phyloP scores from a whole-genome alignment of 1,140 invertebrate genomes.

The Argopecten irradians region DNA sequence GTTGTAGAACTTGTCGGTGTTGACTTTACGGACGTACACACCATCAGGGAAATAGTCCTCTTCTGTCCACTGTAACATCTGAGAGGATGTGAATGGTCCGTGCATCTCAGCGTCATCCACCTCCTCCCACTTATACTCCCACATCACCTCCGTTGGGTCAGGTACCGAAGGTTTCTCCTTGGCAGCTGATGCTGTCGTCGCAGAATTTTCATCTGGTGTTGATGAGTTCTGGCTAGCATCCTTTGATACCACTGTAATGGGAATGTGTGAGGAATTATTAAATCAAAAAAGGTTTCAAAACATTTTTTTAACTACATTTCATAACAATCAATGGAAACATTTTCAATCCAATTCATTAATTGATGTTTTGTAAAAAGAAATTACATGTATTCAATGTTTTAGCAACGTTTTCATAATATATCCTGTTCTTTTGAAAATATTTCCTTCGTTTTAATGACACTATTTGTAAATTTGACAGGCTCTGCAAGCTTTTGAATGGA shows the following conservation, averaged over 20 bases:
- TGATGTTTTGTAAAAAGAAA: too few species aligned
- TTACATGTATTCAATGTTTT: too few species aligned
- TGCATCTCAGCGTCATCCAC: constrained; percentile 86
- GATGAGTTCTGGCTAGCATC: background rate
- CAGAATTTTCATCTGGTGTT: background rate
- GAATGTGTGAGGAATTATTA: background rate
- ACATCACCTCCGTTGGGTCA: constrained; percentile 80
- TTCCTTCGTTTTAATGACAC: too few species aligned
- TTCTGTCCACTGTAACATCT: constrained; percentile 92
- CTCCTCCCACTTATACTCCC: constrained; percentile 95
- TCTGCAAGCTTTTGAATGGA: too few species aligned
- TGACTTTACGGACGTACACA: constrained; percentile 82
- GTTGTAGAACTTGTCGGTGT: constrained; percentile 88
- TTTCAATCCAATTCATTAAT: too few species aligned
- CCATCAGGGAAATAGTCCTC: constrained; percentile 92
- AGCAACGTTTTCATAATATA: too few species aligned
- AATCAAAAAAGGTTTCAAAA: constrained; percentile 20
- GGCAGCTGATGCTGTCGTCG: background rate
- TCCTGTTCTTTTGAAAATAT: too few species aligned
- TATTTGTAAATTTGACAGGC: too few species aligned
- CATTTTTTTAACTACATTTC: background rate
- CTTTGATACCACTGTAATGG: background rate
- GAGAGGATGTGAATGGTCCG: constrained; percentile 88
- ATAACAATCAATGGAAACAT: too few species aligned
- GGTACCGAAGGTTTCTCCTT: background rate